These are phyloP conservation scores for Gavia stellata DNA, from an alignment of 2,113 vertebrate genomes.

Conservation along the genomic window DNA sequence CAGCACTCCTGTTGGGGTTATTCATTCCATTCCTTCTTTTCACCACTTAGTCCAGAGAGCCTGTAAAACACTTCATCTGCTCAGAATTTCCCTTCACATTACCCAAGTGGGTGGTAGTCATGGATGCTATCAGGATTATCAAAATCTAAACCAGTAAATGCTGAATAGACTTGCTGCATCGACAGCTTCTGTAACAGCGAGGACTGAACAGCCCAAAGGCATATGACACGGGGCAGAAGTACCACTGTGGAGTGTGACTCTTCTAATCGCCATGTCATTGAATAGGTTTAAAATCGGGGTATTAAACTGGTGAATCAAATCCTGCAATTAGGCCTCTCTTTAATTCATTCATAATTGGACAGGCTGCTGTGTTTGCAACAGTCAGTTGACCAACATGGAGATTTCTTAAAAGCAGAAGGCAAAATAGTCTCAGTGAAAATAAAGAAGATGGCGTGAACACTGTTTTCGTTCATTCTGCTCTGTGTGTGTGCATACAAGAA, in stretches of 20 bases:
- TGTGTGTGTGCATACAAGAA: not conserved
- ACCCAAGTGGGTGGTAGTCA: not conserved
- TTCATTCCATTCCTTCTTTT: conserved; percentile 44
- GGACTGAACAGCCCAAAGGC: not conserved
- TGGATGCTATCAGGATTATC: not conserved
- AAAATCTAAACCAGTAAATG: not conserved
- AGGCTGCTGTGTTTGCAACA: not conserved
- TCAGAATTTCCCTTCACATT: conserved; percentile 17
- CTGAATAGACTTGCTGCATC: not conserved
- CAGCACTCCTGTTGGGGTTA: conserved; percentile 13
- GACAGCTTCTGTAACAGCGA: not conserved
- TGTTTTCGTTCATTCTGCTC: not conserved
- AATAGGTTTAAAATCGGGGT: not conserved
- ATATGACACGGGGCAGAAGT: not conserved
- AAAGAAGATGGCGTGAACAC: not conserved
- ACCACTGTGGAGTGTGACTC: not conserved
- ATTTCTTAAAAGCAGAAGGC: not conserved
- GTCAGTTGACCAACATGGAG: not conserved
- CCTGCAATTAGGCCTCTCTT: not conserved
- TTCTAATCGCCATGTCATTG: not conserved
- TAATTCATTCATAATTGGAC: not conserved
- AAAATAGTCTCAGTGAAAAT: not conserved
- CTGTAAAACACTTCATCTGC: conserved; percentile 31
- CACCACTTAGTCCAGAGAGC: not conserved
- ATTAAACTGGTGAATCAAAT: not conserved